phyloP scores from a whole-genome alignment of 1,140 invertebrate species.

The Andrena cerasifolii region DNA sequence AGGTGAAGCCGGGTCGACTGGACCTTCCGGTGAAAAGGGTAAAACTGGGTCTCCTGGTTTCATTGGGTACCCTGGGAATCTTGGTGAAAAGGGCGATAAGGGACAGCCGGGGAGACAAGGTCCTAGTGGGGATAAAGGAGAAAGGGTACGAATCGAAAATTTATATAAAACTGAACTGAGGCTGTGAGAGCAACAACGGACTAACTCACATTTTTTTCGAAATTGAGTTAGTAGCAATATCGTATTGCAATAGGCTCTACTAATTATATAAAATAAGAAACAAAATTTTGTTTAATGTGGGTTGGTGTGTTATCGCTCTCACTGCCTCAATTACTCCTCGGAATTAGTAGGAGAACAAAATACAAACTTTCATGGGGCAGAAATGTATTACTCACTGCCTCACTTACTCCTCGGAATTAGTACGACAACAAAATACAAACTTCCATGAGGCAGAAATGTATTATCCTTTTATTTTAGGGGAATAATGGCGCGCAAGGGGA shows the following conservation, averaged over 20 bases:
- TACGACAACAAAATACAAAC: not conserved
- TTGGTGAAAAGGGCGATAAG: conserved; percentile 89
- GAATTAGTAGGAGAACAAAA: not conserved
- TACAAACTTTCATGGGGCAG: too few species aligned
- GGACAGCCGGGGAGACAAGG: conserved; percentile 91
- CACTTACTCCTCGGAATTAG: too few species aligned
- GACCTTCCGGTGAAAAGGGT: conserved; percentile 87
- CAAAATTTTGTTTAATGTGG: too few species aligned
- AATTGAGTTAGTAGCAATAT: too few species aligned
- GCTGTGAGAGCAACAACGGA: too few species aligned
- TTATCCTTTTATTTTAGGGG: conserved; percentile 73
- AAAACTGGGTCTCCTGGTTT: conserved; percentile 89
- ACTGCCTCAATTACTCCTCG: too few species aligned
- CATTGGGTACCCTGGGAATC: conserved; percentile 86
- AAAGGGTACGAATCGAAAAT: conserved; percentile 38
- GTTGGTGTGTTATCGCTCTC: too few species aligned
- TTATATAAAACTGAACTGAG: not conserved
- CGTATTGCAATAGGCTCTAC: too few species aligned
- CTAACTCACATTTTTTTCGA: too few species aligned
- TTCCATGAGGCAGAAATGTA: not conserved
- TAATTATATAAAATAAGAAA: too few species aligned
- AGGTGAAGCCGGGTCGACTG: conserved; percentile 84
- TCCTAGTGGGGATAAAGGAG: conserved; percentile 82
- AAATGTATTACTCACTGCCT: too few species aligned
- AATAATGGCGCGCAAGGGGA: conserved; percentile 87